Evolutionary conservation across 2,797 vertebrate genomes (phyloP).

Genomic region (Mastacembelus armatus): DNA sequence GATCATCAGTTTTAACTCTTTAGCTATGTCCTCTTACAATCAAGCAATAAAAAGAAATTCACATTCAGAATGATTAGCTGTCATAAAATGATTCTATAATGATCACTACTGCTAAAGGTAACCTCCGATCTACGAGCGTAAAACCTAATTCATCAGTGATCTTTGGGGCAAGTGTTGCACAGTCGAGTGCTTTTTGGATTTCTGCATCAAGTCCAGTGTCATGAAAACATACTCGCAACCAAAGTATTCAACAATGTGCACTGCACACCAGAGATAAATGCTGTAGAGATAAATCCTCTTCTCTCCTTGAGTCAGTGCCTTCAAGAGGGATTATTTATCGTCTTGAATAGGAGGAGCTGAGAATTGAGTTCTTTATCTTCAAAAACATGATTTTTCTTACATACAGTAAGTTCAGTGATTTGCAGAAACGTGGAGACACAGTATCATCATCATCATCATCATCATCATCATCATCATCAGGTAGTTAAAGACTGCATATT

Average conservation of each 20-base stretch:
- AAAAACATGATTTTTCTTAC: conserved; percentile 41
- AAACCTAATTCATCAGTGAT: conserved; percentile 55
- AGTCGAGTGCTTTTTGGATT: conserved; percentile 73
- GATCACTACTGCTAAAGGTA: conserved; percentile 40
- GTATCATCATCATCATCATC: no score
- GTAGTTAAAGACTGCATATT: conserved; percentile 65
- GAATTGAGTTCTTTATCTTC: conserved; percentile 36
- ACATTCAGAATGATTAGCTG: conserved; percentile 42
- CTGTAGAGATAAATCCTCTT: conserved; percentile 48
- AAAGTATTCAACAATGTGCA: conserved; percentile 52
- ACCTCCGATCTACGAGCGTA: conserved; percentile 35
- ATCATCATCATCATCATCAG: no score
- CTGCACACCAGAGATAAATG: conserved; percentile 60
- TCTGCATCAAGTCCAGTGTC: conserved; percentile 72
- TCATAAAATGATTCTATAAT: conserved; percentile 36
- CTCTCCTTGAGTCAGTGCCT: conserved; percentile 60
- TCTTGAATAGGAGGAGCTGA: conserved; percentile 51
- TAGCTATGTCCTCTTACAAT: conserved; percentile 39
- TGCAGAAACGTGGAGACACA: conserved; percentile 59
- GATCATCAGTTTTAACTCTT: conserved; percentile 23
- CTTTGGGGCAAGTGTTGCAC: conserved; percentile 75
- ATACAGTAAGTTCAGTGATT: conserved; percentile 46
- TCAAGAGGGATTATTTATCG: conserved; percentile 53
- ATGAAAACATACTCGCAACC: conserved; percentile 59
- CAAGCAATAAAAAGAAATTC: conserved; percentile 46